Percentiles rank a stretch among this genome's conserved stretches.
Evolutionary conservation across 2,888 invertebrate genomes (phyloP).

Genomic region (Anthoptus insignis): DNA sequence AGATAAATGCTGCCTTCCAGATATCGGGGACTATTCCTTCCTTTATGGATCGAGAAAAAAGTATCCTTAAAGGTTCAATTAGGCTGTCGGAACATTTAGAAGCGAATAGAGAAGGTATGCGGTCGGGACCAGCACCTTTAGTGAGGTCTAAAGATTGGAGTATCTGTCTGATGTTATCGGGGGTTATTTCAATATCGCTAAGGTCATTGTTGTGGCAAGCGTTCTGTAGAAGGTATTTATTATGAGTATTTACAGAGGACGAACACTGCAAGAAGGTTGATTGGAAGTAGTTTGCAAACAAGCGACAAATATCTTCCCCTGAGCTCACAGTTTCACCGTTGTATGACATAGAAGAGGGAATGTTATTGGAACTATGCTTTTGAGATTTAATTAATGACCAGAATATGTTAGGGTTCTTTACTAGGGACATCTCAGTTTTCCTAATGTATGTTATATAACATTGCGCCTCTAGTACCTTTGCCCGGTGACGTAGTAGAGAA

Average conservation of each 20-base stretch:
- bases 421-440: neutral
- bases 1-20: constrained; percentile 1
- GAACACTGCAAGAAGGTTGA: no score
- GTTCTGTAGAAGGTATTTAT: neutral
- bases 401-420: constrained; percentile 9
- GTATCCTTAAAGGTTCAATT: neutral
- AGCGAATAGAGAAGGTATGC: neutral
- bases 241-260: neutral
- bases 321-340: neutral
- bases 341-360: neutral
- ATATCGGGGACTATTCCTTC: constrained; percentile 5
- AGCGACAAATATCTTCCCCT: constrained; percentile 3
- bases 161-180: neutral
- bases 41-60: constrained; percentile 4
- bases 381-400: constrained; percentile 23
- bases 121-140: constrained; percentile 20
- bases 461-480: neutral
- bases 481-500: constrained; percentile 6
- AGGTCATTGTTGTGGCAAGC: neutral
- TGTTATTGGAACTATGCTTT: neutral
- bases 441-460: constrained; percentile 3
- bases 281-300: constrained; percentile 18
- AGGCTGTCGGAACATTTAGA: neutral
- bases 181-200: neutral
- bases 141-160: neutral